Conservation (phyloP, 2,113 vertebrate species). For the Leiothrix lutea region DNA sequence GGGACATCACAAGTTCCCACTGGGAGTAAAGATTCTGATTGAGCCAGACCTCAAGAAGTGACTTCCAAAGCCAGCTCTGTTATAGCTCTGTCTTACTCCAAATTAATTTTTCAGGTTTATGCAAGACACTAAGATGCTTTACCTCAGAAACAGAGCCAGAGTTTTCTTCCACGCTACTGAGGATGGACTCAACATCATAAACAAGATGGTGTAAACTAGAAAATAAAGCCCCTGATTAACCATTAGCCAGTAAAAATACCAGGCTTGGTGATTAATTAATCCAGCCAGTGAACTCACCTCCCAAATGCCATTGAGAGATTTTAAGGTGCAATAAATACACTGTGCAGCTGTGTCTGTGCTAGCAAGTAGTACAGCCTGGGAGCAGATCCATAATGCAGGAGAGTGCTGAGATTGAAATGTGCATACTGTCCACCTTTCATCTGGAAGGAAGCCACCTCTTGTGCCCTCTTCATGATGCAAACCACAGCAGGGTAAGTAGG, state of each 20-base stretch:
- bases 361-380: not conserved
- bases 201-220: not conserved
- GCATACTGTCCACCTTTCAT: not conserved
- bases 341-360: not conserved
- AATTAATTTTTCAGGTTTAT: not conserved
- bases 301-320: not conserved
- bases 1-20: not conserved
- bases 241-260: not conserved
- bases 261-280: not conserved
- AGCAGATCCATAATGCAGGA: not conserved
- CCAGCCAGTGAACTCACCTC: not conserved
- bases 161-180: not conserved
- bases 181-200: not conserved
- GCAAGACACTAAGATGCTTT: not conserved
- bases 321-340: not conserved
- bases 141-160: not conserved
- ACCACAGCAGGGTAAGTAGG: not conserved
- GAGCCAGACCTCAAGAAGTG: not conserved
- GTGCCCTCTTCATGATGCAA: not conserved
- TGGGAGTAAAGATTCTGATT: not conserved
- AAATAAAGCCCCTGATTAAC: not conserved
- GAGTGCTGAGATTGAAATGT: not conserved
- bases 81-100: not conserved
- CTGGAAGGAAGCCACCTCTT: not conserved
- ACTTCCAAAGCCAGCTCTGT: not conserved